Evolutionary conservation across 2,888 invertebrate genomes (phyloP).

Genomic region (Taphrorychus bicolor): DNA sequence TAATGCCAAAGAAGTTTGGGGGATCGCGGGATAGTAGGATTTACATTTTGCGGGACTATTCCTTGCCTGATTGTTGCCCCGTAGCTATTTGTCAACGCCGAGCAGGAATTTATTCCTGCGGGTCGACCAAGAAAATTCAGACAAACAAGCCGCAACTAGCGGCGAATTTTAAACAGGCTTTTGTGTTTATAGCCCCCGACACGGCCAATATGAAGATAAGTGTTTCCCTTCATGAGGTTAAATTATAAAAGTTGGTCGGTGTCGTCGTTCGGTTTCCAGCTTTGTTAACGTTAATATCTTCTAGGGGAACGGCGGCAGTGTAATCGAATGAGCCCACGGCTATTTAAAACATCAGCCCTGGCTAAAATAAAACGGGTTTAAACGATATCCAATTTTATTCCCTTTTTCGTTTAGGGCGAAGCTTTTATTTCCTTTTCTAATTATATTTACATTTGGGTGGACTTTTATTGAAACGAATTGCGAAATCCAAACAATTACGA

Average conservation of each 20-base stretch:
- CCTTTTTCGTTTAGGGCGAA: conserved; percentile 12
- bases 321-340: conserved; percentile 3
- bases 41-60: conserved; percentile 10
- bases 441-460: conserved; percentile 41
- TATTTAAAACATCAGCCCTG: conserved; percentile 5
- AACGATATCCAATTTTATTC: conserved; percentile 34
- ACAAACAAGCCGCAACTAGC: conserved; percentile 24
- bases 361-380: conserved; percentile 28
- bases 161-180: conserved; percentile 32
- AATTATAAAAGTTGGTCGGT: background rate
- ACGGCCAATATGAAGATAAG: conserved; percentile 29
- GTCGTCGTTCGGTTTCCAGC: background rate
- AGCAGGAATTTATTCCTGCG: conserved; percentile 21
- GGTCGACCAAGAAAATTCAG: conserved; percentile 12
- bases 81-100: conserved; percentile 29
- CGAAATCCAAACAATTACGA: conserved; percentile 38
- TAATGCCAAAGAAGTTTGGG: no score
- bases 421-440: conserved; percentile 37
- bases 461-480: conserved; percentile 40
- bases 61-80: conserved; percentile 12
- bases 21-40: conserved; percentile 3
- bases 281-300: background rate
- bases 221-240: conserved; percentile 15
- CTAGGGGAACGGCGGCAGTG: background rate
- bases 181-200: conserved; percentile 18